Conservation (phyloP, 1,140 invertebrate species). For the Pectinophora gossypiella region DNA sequence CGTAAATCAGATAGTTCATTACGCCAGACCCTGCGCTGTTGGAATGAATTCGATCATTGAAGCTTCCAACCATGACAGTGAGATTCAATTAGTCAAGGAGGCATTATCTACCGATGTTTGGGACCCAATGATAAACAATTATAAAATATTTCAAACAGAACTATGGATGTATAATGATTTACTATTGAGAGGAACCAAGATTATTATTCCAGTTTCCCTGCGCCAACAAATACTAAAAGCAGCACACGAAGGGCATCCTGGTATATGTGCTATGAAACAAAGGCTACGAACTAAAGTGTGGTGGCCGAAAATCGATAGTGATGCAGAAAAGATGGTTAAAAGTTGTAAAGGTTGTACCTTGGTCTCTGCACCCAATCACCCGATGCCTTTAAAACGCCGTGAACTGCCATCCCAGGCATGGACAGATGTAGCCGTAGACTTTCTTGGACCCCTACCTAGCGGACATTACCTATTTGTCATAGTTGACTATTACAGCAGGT, state of each 20-base stretch:
- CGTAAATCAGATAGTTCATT: constrained; percentile 4
- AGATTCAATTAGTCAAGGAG: neutral
- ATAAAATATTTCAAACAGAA: constrained; percentile 1
- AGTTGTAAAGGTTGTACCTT: constrained; percentile 54
- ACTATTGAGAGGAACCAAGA: constrained; percentile 3
- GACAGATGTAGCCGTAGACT: no score
- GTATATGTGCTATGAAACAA: constrained; percentile 67
- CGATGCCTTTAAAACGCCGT: constrained; percentile 17
- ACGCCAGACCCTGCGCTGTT: neutral
- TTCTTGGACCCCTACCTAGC: constrained; percentile 17
- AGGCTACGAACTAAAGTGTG: constrained; percentile 39
- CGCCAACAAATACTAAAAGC: constrained; percentile 21
- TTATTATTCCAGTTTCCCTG: constrained; percentile 30
- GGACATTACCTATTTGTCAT: constrained; percentile 19
- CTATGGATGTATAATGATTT: constrained; percentile 1
- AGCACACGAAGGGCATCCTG: constrained; percentile 41
- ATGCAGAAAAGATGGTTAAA: constrained; percentile 52
- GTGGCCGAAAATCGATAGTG: constrained; percentile 66
- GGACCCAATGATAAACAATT: neutral
- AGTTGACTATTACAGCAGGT: constrained; percentile 5
- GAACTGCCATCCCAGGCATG: constrained; percentile 20
- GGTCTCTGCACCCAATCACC: constrained; percentile 14
- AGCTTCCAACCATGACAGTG: no score
- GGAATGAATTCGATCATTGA: neutral
- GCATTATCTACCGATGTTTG: neutral